Evolutionary conservation across 1,140 invertebrate genomes (phyloP).

Genomic region (Nasonia longicornis): DNA sequence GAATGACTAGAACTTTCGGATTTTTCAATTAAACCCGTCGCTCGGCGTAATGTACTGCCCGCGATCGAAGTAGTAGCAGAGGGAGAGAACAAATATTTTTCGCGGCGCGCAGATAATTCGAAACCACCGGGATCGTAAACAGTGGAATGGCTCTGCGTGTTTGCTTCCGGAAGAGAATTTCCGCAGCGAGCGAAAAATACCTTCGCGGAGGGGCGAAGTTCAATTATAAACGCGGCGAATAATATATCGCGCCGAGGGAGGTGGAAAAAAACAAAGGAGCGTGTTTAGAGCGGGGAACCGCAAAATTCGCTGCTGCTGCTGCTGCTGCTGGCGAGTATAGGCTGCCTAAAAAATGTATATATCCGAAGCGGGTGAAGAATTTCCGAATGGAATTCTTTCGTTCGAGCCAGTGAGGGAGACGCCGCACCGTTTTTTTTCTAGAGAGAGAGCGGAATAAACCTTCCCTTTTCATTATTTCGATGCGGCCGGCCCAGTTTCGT

Average conservation of each 20-base stretch:
- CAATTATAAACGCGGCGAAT: constrained; percentile 43
- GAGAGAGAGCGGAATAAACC: background rate
- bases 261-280: constrained; percentile 4
- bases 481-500: constrained; percentile 35
- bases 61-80: background rate
- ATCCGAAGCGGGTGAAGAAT: constrained; percentile 45
- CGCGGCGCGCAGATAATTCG: background rate
- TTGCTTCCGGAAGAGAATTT: background rate
- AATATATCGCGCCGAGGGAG: constrained; percentile 7
- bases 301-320: constrained; percentile 41
- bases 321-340: constrained; percentile 15
- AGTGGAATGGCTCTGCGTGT: background rate
- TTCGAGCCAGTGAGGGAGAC: constrained; percentile 19
- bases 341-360: constrained; percentile 44
- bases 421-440: background rate
- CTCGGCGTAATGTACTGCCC: background rate
- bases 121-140: background rate
- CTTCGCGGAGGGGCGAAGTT: constrained; percentile 15
- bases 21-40: constrained; percentile 1
- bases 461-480: constrained; percentile 44
- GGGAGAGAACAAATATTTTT: background rate
- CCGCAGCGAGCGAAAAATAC: constrained; percentile 15
- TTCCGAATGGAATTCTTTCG: constrained; percentile 46
- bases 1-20: background rate
- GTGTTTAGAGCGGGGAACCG: constrained; percentile 41